Conservation (phyloP, 2,888 invertebrate species). For the Erannis defoliaria region DNA sequence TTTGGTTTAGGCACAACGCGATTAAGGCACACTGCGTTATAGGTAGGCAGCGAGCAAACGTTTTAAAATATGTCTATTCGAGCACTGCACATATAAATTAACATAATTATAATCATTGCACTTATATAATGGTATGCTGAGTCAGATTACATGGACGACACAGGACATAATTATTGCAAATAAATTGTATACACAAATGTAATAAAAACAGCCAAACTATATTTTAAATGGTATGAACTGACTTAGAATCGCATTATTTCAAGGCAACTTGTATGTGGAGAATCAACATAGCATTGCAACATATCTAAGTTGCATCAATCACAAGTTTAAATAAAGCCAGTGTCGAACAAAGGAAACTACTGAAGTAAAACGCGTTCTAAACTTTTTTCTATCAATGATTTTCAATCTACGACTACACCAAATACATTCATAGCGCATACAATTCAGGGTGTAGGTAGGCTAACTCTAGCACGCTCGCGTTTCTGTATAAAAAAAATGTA, state of each 20-base stretch:
- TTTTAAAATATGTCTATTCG: no score
- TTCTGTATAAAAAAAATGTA: no score
- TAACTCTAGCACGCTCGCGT: no score
- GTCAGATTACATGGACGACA: slow-evolving; percentile 16
- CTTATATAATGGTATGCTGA: slow-evolving; percentile 2
- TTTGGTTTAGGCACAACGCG: no score
- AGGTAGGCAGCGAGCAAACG: no score
- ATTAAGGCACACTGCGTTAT: no score
- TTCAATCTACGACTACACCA: not conserved
- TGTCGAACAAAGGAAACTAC: not conserved
- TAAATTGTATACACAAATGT: slow-evolving; percentile 24
- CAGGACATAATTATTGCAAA: slow-evolving; percentile 6
- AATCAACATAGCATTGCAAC: slow-evolving; percentile 25
- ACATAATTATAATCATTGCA: slow-evolving; percentile 14
- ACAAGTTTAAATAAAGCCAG: not conserved
- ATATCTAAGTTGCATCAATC: slow-evolving; percentile 19
- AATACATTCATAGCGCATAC: not conserved
- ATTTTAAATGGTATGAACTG: slow-evolving; percentile 73
- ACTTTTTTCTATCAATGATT: no score
- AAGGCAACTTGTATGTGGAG: slow-evolving; percentile 56
- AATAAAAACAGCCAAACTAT: slow-evolving; percentile 62
- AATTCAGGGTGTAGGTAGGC: no score
- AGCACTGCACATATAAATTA: slow-evolving; percentile 29
- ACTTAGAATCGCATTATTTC: slow-evolving; percentile 71
- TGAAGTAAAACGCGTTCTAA: no score